Evolutionary conservation across 1,140 invertebrate genomes (phyloP).

Genomic region (Latrodectus geometricus): DNA sequence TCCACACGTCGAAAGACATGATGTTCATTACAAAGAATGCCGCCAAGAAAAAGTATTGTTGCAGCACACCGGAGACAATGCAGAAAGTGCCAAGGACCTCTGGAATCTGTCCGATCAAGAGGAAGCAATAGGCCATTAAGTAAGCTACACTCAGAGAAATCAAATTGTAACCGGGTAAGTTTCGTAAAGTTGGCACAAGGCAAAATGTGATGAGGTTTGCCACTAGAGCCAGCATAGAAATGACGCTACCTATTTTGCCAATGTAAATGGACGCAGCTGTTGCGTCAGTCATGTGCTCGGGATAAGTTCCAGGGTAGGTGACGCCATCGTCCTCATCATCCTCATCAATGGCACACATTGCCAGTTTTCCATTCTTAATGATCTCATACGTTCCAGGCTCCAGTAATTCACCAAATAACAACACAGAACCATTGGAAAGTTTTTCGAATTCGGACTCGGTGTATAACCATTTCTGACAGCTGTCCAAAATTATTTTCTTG

Average conservation of each 20-base stretch:
- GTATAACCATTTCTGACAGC: neutral
- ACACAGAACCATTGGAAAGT: conserved; percentile 16
- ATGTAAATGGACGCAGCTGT: conserved; percentile 68
- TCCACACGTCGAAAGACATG: conserved; percentile 74
- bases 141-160: conserved; percentile 71
- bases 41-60: conserved; percentile 73
- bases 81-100: conserved; percentile 64
- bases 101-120: conserved; percentile 68
- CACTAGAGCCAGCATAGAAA: conserved; percentile 71
- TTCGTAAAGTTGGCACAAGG: conserved; percentile 70
- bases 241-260: conserved; percentile 69
- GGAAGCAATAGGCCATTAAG: conserved; percentile 70
- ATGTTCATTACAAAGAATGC: conserved; percentile 76
- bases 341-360: neutral
- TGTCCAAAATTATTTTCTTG: neutral
- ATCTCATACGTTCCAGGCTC: conserved; percentile 12
- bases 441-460: neutral
- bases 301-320: too few relatives aligned
- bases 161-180: conserved; percentile 73
- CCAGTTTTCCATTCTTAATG: neutral
- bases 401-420: neutral
- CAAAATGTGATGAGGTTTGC: conserved; percentile 71
- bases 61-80: conserved; percentile 66
- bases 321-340: neutral
- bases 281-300: neutral